Evolutionary conservation across 1,140 invertebrate species (phyloP).

Genomic region (Atta colombica): DNA sequence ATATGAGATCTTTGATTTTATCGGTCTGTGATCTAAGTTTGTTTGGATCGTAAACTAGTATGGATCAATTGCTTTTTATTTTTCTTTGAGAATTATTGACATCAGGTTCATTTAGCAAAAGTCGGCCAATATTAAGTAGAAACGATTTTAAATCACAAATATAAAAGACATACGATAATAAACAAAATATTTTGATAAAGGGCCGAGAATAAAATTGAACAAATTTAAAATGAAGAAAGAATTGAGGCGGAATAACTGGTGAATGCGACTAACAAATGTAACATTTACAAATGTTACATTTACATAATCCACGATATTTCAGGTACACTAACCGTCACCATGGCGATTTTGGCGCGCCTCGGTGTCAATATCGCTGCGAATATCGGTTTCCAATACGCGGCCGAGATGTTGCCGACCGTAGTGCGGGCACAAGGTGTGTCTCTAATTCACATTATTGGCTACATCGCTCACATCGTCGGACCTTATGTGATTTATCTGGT

Average conservation of each 20-base stretch:
- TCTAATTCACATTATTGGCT: conserved; percentile 94
- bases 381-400: conserved; percentile 95
- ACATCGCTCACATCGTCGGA: conserved; percentile 92
- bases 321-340: conserved; percentile 87
- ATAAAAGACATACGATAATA: too few relatives aligned
- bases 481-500: conserved; percentile 94
- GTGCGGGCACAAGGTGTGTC: conserved; percentile 94
- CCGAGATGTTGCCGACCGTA: conserved; percentile 95
- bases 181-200: too few relatives aligned
- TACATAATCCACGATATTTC: conserved; percentile 53
- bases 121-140: too few relatives aligned
- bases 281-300: conserved; percentile 8
- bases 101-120: too few relatives aligned
- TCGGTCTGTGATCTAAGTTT: background rate
- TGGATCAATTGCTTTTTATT: too few relatives aligned
- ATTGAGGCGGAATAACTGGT: too few relatives aligned
- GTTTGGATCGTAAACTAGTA: background rate
- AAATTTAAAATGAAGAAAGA: too few relatives aligned
- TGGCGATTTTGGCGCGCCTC: conserved; percentile 93
- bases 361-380: conserved; percentile 95
- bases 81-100: too few relatives aligned
- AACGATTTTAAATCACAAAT: too few relatives aligned
- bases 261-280: background rate
- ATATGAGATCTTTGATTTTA: background rate
- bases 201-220: too few relatives aligned